Conservation (phyloP, 2,888 invertebrate genomes). For the Tinea pellionella region DNA sequence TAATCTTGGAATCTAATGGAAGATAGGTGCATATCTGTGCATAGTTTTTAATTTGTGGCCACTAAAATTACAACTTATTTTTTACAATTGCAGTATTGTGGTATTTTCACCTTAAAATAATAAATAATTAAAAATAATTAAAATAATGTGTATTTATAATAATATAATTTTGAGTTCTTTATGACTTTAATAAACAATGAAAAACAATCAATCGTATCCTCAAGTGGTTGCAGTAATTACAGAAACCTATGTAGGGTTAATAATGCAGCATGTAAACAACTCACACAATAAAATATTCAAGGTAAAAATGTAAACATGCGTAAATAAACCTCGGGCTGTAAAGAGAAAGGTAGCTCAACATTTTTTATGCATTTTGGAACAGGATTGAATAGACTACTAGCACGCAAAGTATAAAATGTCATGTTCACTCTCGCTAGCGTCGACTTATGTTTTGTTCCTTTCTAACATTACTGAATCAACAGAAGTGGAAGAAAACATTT, state of each 20-base stretch:
- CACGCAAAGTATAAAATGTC: background rate
- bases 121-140: too few species aligned
- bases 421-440: background rate
- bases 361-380: background rate
- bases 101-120: background rate
- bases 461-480: background rate
- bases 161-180: too few species aligned
- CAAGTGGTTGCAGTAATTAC: too few species aligned
- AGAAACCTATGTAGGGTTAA: background rate
- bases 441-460: background rate
- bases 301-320: background rate
- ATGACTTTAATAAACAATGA: too few species aligned
- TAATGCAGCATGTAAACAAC: background rate
- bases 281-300: background rate
- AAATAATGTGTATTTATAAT: too few species aligned
- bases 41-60: background rate
- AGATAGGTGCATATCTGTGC: too few species aligned
- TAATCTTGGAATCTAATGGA: too few species aligned
- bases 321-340: conserved; percentile 5
- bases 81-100: background rate
- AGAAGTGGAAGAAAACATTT: background rate
- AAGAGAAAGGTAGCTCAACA: conserved; percentile 4
- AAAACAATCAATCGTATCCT: too few species aligned
- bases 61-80: background rate
- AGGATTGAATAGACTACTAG: conserved; percentile 4